Evolutionary conservation across 2,113 vertebrate species (phyloP), one percentile per base, ranked within the genome.

Genomic region (Campylorhamphus procurvoides): DNA sequence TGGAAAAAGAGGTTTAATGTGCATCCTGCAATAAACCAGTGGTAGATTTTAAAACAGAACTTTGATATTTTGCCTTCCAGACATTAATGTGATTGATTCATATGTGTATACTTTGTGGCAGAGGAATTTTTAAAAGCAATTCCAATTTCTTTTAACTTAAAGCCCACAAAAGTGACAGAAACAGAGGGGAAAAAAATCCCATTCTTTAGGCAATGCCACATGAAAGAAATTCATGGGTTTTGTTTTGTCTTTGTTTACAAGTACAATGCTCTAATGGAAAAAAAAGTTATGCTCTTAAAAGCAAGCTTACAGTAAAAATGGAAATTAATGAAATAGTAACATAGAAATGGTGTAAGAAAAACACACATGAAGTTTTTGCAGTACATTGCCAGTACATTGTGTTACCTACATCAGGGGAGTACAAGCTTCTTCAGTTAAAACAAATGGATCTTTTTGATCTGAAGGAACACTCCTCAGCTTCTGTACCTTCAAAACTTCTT

Each of bases 1-100:
- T 69, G 31, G 53, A 79, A 84, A 59, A 84, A 68, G 69, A 85
- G 37, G 18, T 74, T 79, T 87, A 83, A 63, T 79, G 39, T 76
- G 28, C 31, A n/a, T 91, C 55, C 82, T 56, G 37, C 63, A 91
- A 82, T 79, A 88, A 87, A 58, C 42, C 46, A 87, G 20, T 79
- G 46, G 28, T 66, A 55, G 64, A 68, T 7, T 69, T 79, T 58
- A 50, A 82, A 95, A 63, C 14, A 63, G 71, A 87, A 83, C 67
- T 95, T 82, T 79, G 74, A 82, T 93, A 80, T 89, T 87, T 88
- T 90, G 80, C 73, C 85, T 92, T 85, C 73, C 79, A 77, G 96
- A 87, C 42, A 74, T 91, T 52, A 71, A 68, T 60, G 25, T 83
- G 71, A 93, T 94, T 84, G 89, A 92, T 87, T 91, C 37, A 19